Conservation (phyloP, 2,888 invertebrate species). For the Cyclophora albipunctata region DNA sequence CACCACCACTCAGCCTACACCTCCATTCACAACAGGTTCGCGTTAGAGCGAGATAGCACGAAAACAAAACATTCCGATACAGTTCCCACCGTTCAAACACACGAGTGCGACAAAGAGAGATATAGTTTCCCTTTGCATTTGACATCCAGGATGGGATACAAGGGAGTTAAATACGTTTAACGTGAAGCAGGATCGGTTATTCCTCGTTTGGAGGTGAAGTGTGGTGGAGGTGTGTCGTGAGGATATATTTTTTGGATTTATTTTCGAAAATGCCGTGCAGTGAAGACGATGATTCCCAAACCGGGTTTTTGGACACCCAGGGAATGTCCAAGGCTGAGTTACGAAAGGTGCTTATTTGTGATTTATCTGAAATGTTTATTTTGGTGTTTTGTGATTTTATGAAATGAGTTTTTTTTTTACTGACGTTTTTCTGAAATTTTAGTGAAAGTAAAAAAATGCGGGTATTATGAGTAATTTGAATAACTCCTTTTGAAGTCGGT, state of each 20-base stretch:
- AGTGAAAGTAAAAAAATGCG: too few relatives aligned
- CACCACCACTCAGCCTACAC: slow-evolving; percentile 30
- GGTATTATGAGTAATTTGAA: too few relatives aligned
- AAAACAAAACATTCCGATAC: slow-evolving; percentile 74
- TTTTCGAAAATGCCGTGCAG: slow-evolving; percentile 73
- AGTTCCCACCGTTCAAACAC: slow-evolving; percentile 54
- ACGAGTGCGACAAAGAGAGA: slow-evolving; percentile 35
- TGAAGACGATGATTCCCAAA: slow-evolving; percentile 76
- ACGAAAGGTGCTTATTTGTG: slow-evolving; percentile 73
- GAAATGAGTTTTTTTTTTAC: too few relatives aligned
- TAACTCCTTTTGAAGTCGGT: too few relatives aligned
- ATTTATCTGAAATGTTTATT: slow-evolving; percentile 2
- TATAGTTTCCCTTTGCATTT: slow-evolving; percentile 23
- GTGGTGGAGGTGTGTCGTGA: slow-evolving; percentile 32
- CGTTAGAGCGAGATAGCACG: slow-evolving; percentile 57
- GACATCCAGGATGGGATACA: slow-evolving; percentile 43
- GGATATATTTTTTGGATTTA: too few relatives aligned
- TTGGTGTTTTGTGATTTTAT: too few relatives aligned
- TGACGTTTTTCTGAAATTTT: too few relatives aligned
- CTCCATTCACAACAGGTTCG: slow-evolving; percentile 58
- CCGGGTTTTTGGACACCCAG: slow-evolving; percentile 67
- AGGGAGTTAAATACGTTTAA: slow-evolving; percentile 53
- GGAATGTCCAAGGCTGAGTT: slow-evolving; percentile 82
- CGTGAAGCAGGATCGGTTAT: slow-evolving; percentile 27
- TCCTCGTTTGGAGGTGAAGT: slow-evolving; percentile 35